A percentile compares a stretch with the other conserved stretches of the same genome.
Conservation (phyloP, 1,140 invertebrate genomes). For the Caenorhabditis briggsae region DNA sequence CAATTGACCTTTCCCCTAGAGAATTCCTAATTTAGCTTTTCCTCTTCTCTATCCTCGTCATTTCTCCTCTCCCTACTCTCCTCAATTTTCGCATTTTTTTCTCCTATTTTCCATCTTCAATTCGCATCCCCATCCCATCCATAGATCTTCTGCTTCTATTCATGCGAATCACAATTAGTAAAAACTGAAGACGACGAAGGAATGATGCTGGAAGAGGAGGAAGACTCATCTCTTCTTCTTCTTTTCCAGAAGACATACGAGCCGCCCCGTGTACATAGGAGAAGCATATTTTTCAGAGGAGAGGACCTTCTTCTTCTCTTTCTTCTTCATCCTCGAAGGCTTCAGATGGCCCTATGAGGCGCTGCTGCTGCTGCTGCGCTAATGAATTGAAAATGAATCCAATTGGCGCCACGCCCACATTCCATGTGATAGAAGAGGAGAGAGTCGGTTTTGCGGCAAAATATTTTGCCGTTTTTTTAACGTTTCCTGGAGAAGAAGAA, state of each 20-base stretch:
- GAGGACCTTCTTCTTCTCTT: neutral
- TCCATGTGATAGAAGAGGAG: constrained; percentile 6
- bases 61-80: neutral
- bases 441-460: neutral
- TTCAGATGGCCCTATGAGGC: neutral
- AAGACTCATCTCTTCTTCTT: neutral
- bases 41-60: neutral
- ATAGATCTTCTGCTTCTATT: neutral
- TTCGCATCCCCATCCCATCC: neutral
- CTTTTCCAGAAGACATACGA: constrained; percentile 8
- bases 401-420: constrained; percentile 50
- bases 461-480: no score
- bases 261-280: constrained; percentile 31
- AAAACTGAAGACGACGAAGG: neutral
- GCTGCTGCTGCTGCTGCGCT: neutral
- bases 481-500: no score
- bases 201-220: constrained; percentile 6
- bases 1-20: constrained; percentile 6
- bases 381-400: constrained; percentile 56
- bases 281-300: neutral
- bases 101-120: neutral
- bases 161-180: constrained; percentile 48
- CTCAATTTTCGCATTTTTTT: constrained; percentile 19
- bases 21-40: constrained; percentile 7
- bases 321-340: neutral